Evolutionary conservation across 2,888 invertebrate genomes (phyloP).

Genomic region (Caprella mutica): DNA sequence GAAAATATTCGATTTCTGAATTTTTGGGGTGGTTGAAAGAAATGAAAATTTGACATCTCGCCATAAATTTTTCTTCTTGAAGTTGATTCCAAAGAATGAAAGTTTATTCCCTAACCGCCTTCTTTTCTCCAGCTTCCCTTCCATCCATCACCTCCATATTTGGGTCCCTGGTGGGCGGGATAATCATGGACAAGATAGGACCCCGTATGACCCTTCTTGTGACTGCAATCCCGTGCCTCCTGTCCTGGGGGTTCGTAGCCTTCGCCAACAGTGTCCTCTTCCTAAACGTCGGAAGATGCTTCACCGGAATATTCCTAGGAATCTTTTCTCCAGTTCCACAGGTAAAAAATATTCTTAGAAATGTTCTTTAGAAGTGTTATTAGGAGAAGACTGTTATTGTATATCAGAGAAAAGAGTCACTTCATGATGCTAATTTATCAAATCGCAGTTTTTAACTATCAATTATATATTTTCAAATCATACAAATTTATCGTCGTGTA

Average conservation of each 20-base stretch:
- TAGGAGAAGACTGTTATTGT: too few species aligned
- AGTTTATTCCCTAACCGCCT: neutral
- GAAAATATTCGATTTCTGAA: too few species aligned
- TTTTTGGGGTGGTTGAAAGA: too few species aligned
- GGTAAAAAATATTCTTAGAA: too few species aligned
- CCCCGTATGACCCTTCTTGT: slow-evolving; percentile 26
- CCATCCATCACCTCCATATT: slow-evolving; percentile 29
- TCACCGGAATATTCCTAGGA: slow-evolving; percentile 31
- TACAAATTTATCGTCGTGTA: too few species aligned
- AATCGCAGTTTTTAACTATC: too few species aligned
- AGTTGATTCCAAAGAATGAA: neutral
- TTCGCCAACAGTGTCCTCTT: slow-evolving; percentile 22
- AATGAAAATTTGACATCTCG: neutral
- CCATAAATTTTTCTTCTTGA: neutral
- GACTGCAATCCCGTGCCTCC: slow-evolving; percentile 27
- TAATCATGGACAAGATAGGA: slow-evolving; percentile 29
- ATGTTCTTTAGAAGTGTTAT: too few species aligned
- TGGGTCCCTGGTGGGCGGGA: slow-evolving; percentile 27
- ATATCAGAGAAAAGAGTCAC: too few species aligned
- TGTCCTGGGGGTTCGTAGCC: slow-evolving; percentile 29
- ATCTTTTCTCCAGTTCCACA: slow-evolving; percentile 32
- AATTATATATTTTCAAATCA: too few species aligned
- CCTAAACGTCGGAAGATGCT: slow-evolving; percentile 22
- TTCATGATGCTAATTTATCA: too few species aligned
- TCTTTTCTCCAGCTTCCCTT: slow-evolving; percentile 22